These are phyloP conservation scores for Drymodes brunneopygia DNA, from an alignment of 2,113 vertebrate genomes.

Conservation along the genomic window DNA sequence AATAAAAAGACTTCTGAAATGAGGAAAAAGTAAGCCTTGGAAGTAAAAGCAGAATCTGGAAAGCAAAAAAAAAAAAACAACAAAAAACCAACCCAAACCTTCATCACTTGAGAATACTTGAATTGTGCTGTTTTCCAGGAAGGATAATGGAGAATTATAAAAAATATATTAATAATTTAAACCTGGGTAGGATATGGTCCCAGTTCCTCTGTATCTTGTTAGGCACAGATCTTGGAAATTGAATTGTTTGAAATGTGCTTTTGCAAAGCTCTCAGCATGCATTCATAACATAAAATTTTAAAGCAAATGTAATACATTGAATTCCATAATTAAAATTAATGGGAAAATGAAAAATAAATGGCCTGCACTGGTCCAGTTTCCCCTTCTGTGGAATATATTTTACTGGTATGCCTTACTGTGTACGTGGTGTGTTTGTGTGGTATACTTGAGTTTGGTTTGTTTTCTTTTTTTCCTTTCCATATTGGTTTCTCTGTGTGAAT, in stretches of 20 bases:
- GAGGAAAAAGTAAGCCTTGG: neutral
- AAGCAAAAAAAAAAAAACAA: neutral
- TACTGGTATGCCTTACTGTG: neutral
- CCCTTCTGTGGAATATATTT: conserved; percentile 4
- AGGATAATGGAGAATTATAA: conserved; percentile 3
- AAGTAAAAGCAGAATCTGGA: neutral
- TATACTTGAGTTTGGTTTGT: neutral
- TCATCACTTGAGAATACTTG: conserved; percentile 8
- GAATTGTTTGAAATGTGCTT: conserved; percentile 70
- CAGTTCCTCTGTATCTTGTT: conserved; percentile 55
- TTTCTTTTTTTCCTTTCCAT: neutral
- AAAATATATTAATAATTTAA: conserved; percentile 63
- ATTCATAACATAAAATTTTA: conserved; percentile 67
- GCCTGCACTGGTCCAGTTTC: conserved; percentile 35
- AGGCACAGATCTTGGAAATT: conserved; percentile 61
- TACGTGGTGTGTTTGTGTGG: neutral
- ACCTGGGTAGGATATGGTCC: conserved; percentile 9
- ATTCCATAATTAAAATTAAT: conserved; percentile 78
- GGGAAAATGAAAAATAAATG: conserved; percentile 70
- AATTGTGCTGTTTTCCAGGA: conserved; percentile 42
- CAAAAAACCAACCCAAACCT: fast-evolving
- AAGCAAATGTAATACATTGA: conserved; percentile 68
- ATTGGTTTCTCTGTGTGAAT: neutral
- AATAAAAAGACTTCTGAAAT: neutral
- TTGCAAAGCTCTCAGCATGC: conserved; percentile 59